Base-by-base conservation (phyloP, 2,797 vertebrate genomes). In the Novumbra hubbsi region DNA sequence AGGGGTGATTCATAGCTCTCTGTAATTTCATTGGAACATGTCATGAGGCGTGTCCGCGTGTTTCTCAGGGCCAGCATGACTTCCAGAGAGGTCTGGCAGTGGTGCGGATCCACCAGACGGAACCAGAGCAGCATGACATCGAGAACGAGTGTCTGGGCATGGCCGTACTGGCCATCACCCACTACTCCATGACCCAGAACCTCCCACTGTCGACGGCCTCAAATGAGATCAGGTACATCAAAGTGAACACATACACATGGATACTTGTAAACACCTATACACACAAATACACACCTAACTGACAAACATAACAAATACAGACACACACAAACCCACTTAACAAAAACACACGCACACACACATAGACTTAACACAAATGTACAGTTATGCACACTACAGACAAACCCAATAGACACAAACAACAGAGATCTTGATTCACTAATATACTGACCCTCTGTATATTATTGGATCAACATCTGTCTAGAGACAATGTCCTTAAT, bases 111-210 rank as follows among this genome's bases (percentile, higher is more conserved):
- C 88, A 94, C 15, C 93, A 92, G 71, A 95, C 72, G 0, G 97
- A 99, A 2, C 79, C 87, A 5, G 98, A 99, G 68, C 92, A 93
- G 11, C 97, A 98, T 0, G 98, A 98, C 73, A 98, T 98, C 0
- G 98, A 99, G 83, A 99, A 99, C 0, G 98, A 99, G 76, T 99
- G 98, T 12, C 88, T 99, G 89, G 98, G 98, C 0, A 99, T 99
- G 98, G 98, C 98, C 0, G 98, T 99, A 49, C 92, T 99, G 71
- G 97, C 97, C 1, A 99, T 99, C 83, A 97, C 96, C 12, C 97
- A 99, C 83, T 88, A 94, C 0, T 90, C 95, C 76, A 94, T 94
- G 87, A 88, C 80, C 17, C 88, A 75, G 34, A 88, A 92, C 0
- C 15, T 95, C 80, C 94, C 92, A 2, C 84, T 95, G 76, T 85